Evolutionary conservation across 1,140 invertebrate genomes (phyloP), one percentile per base, ranked within the genome.

Genomic region (Hypsibius dujardini): DNA sequence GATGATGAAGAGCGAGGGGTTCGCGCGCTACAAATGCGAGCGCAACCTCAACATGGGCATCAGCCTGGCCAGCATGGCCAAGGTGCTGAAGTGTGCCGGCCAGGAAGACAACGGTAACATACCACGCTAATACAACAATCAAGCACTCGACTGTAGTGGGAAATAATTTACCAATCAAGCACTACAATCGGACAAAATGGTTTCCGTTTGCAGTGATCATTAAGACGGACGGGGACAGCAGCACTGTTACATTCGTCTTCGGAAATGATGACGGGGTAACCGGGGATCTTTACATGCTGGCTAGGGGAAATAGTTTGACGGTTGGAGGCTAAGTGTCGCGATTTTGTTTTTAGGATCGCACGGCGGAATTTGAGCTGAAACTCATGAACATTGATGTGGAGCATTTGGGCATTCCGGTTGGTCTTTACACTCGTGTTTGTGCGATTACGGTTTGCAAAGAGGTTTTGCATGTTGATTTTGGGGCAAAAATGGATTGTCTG

Each of bases 301-400:
- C 47, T 60, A n/a, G 56, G 7, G 28, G 7, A 15, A 60, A 69
- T 15, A 45, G 42, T 7, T n/a, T 7, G n/a, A 46, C 7, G n/a
- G n/a, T n/a, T 69, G 42, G 42, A 46, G 7, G 7, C 7, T 7
- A 69, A 69, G n/a, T 14, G 47, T 47, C 47, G 7, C 28, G 42
- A 28, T 73, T 50, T 46, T 70, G 76, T 69, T 74, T 78, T 78
- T 59, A 74, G 82, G 80, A 92, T 78, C 89, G 91, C 7, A 75
- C 78, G 74, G 79, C 92, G 0, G 95, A 99, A 79, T 98, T 97
- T 82, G 94, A 97, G 80, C 93, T 98, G 87, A 98, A 98, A 80
- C 83, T 99, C 1, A 96, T 98, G 85, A 97, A 98, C 79, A 86
- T 99, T 75, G 96, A 99, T 80, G 87, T 93, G 76, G 96, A 99